Evolutionary conservation across 92 coral and sea anemone genomes (phyloP), one percentile per base, ranked within the genome.

Genomic region (Porites cylindrica): DNA sequence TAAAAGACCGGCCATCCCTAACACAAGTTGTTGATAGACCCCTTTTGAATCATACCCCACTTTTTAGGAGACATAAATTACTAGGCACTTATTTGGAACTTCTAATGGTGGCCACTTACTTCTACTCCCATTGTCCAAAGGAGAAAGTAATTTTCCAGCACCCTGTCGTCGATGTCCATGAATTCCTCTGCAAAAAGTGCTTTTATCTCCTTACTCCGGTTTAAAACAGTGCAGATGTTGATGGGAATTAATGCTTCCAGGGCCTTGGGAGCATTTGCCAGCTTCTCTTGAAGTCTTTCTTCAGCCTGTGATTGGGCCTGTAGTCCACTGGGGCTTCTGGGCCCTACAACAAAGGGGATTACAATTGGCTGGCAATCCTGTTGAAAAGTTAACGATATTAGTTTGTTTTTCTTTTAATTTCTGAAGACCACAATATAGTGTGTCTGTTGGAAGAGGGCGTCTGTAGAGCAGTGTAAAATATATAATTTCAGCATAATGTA

Each of bases 301-400:
- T 72, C 76, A 1, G 76, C 76, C 29, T 50, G 60, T 47, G n/a
- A 43, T 43, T 72, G 26, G 29, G 76, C 76, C 58, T 50, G 29
- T 3, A 72, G 76, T 11, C 76, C 59, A 72, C 10, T 50, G 10
- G 59, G 59, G 23, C 76, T 72, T 14, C 76, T 72, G 8, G 26
- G 76, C 59, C 59, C 29, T 2, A 47, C 59, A 4, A n/a, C 76
- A 72, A 72, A 72, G n/a, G 58, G 56, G n/a, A 72, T 50, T 24
- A 72, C 60, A 43, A 58, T 17, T 23, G 29, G 76, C 76, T 72
- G 19, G 76, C 76, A 72, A 72, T 72, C 76, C 59, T 50, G 76
- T 47, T 47, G 54, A 47, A 29, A 29, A 29, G 4, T 29, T 29
- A 29, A 29, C 3, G 32, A 29, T 29, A 29, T 29, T 29, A 29